Conservation (phyloP, 2,113 vertebrate genomes). For the Irena cyanogastra region DNA sequence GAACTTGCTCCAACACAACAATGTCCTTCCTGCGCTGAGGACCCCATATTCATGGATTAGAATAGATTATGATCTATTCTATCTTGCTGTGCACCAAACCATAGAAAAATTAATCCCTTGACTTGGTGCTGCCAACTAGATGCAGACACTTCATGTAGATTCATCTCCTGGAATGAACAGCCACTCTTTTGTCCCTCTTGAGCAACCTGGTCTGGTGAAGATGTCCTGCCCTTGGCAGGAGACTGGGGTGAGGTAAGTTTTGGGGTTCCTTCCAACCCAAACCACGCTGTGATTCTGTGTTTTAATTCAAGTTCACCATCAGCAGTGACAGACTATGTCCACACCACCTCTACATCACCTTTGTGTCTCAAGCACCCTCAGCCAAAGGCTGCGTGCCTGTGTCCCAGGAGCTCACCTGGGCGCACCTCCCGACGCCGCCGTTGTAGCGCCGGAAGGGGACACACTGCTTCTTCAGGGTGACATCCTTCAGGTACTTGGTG, state of each 20-base stretch:
- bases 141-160: rapidly evolving
- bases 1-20: rapidly evolving
- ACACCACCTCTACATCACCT: rapidly evolving
- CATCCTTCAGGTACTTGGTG: conserved; percentile 92
- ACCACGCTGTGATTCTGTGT: rapidly evolving
- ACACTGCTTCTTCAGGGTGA: conserved; percentile 89
- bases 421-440: conserved; percentile 91
- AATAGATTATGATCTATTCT: rapidly evolving
- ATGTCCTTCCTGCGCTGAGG: too few species aligned
- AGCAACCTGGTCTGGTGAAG: rapidly evolving
- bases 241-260: rapidly evolving
- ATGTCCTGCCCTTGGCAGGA: rapidly evolving
- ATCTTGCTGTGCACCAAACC: not conserved
- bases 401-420: conserved; percentile 81
- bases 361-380: rapidly evolving
- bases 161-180: rapidly evolving
- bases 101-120: rapidly evolving
- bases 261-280: not conserved
- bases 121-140: rapidly evolving
- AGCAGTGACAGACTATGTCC: rapidly evolving
- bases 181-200: rapidly evolving
- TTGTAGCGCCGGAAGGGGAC: conserved; percentile 97
- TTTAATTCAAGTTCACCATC: rapidly evolving
- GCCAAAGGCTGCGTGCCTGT: too few species aligned
- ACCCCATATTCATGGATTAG: rapidly evolving